These are phyloP conservation scores for Gila robusta DNA, from an alignment of 2,797 vertebrate genomes.

Conservation along the genomic window DNA sequence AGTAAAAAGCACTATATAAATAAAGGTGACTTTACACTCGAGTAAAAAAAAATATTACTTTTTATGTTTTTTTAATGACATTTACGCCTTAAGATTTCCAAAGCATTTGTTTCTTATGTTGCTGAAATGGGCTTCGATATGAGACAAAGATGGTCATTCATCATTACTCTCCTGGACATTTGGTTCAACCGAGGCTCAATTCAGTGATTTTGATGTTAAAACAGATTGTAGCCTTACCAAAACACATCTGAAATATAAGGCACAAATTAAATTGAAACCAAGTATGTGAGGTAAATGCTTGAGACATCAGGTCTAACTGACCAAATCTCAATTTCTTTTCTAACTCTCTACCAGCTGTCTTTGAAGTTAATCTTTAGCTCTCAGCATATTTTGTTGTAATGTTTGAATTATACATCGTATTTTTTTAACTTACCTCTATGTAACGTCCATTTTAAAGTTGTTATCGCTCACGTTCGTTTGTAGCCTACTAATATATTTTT, in stretches of 20 bases:
- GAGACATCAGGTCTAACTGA: not conserved
- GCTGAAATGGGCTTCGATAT: not conserved
- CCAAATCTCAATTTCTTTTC: not conserved
- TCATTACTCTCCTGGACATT: not conserved
- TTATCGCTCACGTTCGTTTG: not conserved
- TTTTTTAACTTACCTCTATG: not conserved
- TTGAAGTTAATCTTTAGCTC: not conserved
- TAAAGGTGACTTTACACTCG: too few relatives aligned
- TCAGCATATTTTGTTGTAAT: not conserved
- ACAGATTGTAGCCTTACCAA: not conserved
- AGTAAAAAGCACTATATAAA: too few relatives aligned
- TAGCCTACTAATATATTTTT: too few relatives aligned
- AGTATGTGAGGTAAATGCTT: not conserved
- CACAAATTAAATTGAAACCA: not conserved
- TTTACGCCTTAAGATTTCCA: too few relatives aligned
- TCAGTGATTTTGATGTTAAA: not conserved
- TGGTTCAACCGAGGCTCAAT: not conserved
- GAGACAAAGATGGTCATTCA: not conserved
- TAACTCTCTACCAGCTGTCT: not conserved
- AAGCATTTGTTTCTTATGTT: not conserved
- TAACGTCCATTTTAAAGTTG: not conserved
- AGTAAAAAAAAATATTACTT: too few relatives aligned
- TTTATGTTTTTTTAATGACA: too few relatives aligned
- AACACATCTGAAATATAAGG: not conserved
- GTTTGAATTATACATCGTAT: fast-evolving